phyloP scores from a whole-genome alignment of 2,888 invertebrate genomes.

The Eristalinus aeneus region DNA sequence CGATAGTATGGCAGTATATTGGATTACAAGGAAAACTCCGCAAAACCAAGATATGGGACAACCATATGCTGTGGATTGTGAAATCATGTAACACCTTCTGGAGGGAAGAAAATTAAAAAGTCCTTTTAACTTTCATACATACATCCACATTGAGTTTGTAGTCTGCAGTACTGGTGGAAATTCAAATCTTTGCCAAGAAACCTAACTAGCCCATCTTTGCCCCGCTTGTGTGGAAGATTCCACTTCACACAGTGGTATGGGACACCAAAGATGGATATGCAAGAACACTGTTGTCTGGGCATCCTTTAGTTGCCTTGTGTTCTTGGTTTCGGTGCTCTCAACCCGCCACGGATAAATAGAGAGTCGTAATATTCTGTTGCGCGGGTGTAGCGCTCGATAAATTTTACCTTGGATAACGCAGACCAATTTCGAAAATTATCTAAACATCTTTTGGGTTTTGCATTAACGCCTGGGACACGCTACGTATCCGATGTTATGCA shows the following conservation, averaged over 20 bases:
- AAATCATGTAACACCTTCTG: conserved; percentile 65
- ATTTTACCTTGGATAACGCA: conserved; percentile 58
- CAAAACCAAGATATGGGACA: conserved; percentile 43
- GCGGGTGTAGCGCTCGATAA: conserved; percentile 60
- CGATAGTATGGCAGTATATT: conserved; percentile 39
- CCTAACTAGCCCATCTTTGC: conserved; percentile 21
- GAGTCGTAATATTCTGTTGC: conserved; percentile 26
- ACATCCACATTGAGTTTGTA: conserved; percentile 4
- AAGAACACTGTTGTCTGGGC: conserved; percentile 35
- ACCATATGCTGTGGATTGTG: conserved; percentile 59
- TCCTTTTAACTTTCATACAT: conserved; percentile 27
- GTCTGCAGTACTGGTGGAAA: conserved; percentile 8
- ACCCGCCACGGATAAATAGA: conserved; percentile 35
- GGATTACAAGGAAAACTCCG: conserved; percentile 48
- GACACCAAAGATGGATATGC: conserved; percentile 11
- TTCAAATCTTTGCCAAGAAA: conserved; percentile 41
- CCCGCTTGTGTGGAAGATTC: background rate
- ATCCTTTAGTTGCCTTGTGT: conserved; percentile 43
- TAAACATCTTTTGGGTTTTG: conserved; percentile 64
- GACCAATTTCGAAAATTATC: conserved; percentile 68
- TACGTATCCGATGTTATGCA: conserved; percentile 64
- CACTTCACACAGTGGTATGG: background rate
- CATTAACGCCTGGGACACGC: conserved; percentile 65
- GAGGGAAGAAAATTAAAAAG: conserved; percentile 56
- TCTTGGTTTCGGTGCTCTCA: conserved; percentile 53